Base-by-base conservation (phyloP, 2,113 vertebrate species). In the Rafetus swinhoei region DNA sequence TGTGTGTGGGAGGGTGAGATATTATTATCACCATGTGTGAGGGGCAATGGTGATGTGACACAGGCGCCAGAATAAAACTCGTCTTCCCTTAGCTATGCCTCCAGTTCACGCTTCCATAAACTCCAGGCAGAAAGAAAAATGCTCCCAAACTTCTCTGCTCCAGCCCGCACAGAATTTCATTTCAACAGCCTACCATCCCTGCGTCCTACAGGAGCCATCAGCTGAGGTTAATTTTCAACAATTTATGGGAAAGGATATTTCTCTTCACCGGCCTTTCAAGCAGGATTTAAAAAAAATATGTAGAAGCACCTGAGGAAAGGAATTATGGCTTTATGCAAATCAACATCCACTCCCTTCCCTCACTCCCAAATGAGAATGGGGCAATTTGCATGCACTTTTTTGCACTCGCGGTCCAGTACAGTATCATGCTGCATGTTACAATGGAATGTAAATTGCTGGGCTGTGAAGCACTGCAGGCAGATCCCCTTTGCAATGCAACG, bases 101-200 rank as follows among this genome's bases (percentile, higher is more conserved):
- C 57, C 79, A 87, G 53, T 45, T 74, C 81, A 89, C 56, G 53
- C 59, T 85, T 85, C 83, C 88, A 84, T 82, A 60, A 95, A 95
- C 86, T 90, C 56, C n/a, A 85, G 80, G 53, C 54, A 86, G 62
- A 59, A 65, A 85, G 50, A 22, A 22, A 82, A 89, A 93, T 8
- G 11, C 83, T 97, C 87, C 92, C 91, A 90, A 89, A 87, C 85
- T 81, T 80, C 81, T 81, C 91, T n/a, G 9, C 84, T 6, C 32
- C 86, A 82, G 1, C 32, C 12, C 6, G 3, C 57, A 77, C 0
- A 2, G 29, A 55, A 77, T 16, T 32, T 55, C 27, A 19, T 29
- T 87, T 86, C 60, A 83, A 59, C n/a, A 6, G 13, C 25, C 50
- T 9, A 14, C 27, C 27, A 5, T 2, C 9, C 13, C n/a, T 16